Evolutionary conservation across 2,888 invertebrate genomes (phyloP).

Genomic region (Acleris cristana): DNA sequence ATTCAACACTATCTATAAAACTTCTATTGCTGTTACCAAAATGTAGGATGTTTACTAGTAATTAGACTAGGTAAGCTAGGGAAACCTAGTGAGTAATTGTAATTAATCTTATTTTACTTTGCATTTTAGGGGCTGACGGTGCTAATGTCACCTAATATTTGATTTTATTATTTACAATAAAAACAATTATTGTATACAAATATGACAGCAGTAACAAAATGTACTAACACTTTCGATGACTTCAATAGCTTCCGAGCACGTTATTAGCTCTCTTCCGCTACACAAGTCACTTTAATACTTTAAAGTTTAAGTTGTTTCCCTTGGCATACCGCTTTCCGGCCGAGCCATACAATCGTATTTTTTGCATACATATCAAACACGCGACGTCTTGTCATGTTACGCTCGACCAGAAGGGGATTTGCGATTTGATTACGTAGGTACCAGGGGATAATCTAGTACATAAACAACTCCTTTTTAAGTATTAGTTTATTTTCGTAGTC

Average conservation of each 20-base stretch:
- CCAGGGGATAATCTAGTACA: no score
- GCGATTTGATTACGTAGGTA: no score
- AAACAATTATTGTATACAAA: slow-evolving; percentile 37
- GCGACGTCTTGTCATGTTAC: no score
- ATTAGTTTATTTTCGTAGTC: slow-evolving; percentile 40
- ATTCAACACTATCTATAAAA: slow-evolving; percentile 10
- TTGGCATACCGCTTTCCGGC: no score
- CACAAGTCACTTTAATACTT: background rate
- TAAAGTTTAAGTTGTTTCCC: no score
- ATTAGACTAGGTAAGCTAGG: background rate
- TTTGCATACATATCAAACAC: no score
- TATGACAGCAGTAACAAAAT: background rate
- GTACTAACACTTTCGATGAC: slow-evolving; percentile 14
- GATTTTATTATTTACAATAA: slow-evolving; percentile 13
- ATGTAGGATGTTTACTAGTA: background rate
- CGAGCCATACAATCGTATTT: no score
- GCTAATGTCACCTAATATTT: slow-evolving; percentile 7
- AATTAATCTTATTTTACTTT: background rate
- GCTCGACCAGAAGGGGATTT: no score
- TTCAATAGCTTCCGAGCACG: slow-evolving; percentile 14
- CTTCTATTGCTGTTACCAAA: slow-evolving; percentile 1
- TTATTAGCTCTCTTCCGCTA: slow-evolving; percentile 19
- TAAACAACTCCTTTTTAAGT: slow-evolving; percentile 4
- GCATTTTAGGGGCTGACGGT: slow-evolving; percentile 18
- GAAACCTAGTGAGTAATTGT: background rate